A percentile compares a stretch with the other conserved stretches of the same genome.
phyloP scores from a whole-genome alignment of 2,113 vertebrate species.

The Pelvicachromis taeniatus region DNA sequence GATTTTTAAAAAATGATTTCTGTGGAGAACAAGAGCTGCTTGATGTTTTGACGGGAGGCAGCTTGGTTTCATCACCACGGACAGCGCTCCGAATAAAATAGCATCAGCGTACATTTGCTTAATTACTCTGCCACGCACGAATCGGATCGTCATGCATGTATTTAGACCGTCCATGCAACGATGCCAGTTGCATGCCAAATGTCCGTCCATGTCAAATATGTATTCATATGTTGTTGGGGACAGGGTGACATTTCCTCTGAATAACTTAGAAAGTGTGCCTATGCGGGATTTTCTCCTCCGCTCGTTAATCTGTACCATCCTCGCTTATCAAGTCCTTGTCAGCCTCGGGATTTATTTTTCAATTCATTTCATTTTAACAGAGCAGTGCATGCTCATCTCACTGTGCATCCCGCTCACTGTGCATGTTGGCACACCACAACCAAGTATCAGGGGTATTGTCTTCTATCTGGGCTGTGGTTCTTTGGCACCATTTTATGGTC shows the following conservation, averaged over 20 bases:
- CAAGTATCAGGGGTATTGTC: slow-evolving; percentile 37
- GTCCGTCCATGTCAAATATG: not conserved
- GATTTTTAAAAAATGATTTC: not conserved
- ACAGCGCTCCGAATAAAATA: slow-evolving; percentile 49
- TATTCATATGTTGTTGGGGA: not conserved
- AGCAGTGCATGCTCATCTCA: slow-evolving; percentile 1
- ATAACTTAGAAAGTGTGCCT: slow-evolving; percentile 64
- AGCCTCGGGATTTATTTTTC: slow-evolving; percentile 54
- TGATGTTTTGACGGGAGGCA: not conserved
- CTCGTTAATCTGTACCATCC: slow-evolving; percentile 61
- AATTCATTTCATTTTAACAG: slow-evolving; percentile 24
- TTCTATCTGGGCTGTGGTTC: slow-evolving; percentile 17
- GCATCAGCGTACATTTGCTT: slow-evolving; percentile 58
- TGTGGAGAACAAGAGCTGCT: not conserved
- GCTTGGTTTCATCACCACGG: slow-evolving; percentile 41
- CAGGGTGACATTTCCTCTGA: slow-evolving; percentile 35
- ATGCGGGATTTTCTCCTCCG: slow-evolving; percentile 50
- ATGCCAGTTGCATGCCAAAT: slow-evolving; percentile 61
- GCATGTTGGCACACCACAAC: slow-evolving; percentile 34
- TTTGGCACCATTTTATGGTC: slow-evolving; percentile 21
- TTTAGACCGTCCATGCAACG: slow-evolving; percentile 26
- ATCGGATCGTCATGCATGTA: slow-evolving; percentile 48
- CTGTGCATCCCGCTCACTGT: not conserved
- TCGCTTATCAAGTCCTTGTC: slow-evolving; percentile 54
- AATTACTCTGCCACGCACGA: slow-evolving; percentile 63